Evolutionary conservation across 2,888 invertebrate species (phyloP), one percentile per base, ranked within the genome.

Genomic region (Sarcophaga carnaria): DNA sequence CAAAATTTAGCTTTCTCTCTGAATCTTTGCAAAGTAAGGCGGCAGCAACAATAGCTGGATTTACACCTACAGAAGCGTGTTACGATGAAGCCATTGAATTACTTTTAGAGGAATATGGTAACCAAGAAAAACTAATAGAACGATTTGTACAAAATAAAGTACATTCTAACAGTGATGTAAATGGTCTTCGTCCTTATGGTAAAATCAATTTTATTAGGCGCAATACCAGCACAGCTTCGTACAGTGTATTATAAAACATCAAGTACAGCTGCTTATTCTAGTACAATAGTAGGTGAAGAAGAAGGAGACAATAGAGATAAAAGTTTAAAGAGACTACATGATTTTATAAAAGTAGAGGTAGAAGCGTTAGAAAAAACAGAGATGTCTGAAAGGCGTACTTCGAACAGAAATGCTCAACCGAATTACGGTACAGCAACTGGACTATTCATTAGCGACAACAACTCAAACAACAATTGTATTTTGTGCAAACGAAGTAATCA

Each of bases 401-500:
- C 62, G 62, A 62, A 62, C 8, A 62, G 20, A 62, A 17, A 20
- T 62, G 5, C 67, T 72, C 17, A 69, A 63, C 37, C 69, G 79
- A 78, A 49, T 71, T 37, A 4, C 59, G 17, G 54, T 69, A 78
- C 78, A 12, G 69, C 75, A 22, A n/a, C 45, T 54, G 20, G 62
- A 54, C 70, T 71, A 45, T 83, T 45, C 66, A 78, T 64, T 62
- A 62, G 27, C 71, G 76, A 59, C 49, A 54, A 75, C 17, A 69
- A 14, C n/a, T 20, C 59, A 14, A 74, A 64, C 27, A 75, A 69
- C 20, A 74, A 78, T 70, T 85, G 78, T 20, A 25, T 78, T 60
- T 80, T 86, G 49, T 83, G 85, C 47, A 88, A 88, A 72, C 27
- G 64, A 49, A 70, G 72, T 66, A 83, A 70, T 71, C 87, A 85